These are phyloP conservation scores for Nothoprocta perdicaria DNA, from an alignment of 2,113 vertebrate genomes.

Conservation along the genomic window DNA sequence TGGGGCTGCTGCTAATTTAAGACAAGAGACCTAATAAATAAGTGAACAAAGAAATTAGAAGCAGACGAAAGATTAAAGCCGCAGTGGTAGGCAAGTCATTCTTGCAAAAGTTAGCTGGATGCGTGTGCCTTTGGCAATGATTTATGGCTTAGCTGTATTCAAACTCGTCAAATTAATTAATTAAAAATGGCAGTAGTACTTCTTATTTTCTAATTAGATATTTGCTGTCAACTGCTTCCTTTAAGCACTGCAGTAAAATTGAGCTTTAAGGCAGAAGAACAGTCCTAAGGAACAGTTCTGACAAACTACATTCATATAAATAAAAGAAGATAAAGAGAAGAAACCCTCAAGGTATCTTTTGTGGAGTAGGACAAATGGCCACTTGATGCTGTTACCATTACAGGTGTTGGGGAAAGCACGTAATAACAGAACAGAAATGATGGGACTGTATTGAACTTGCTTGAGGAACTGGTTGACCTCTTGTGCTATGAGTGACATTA, in stretches of 20 bases:
- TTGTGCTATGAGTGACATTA: not conserved
- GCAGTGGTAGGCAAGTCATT: not conserved
- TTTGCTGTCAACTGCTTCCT: not conserved
- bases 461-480: not conserved
- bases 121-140: not conserved
- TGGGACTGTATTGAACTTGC: not conserved
- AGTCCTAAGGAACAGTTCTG: not conserved
- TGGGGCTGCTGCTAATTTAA: not conserved
- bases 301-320: not conserved
- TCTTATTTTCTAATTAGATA: not conserved
- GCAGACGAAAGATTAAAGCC: not conserved
- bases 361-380: not conserved
- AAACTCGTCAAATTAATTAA: not conserved
- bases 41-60: not conserved
- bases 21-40: not conserved
- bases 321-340: not conserved
- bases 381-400: not conserved
- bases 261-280: not conserved
- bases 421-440: not conserved
- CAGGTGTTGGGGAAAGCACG: not conserved
- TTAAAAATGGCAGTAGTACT: not conserved
- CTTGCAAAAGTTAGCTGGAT: not conserved
- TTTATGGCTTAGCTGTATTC: not conserved
- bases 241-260: not conserved
- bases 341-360: not conserved